Evolutionary conservation across 2,888 invertebrate species (phyloP).

Genomic region (Gonocerus acuteangulatus): DNA sequence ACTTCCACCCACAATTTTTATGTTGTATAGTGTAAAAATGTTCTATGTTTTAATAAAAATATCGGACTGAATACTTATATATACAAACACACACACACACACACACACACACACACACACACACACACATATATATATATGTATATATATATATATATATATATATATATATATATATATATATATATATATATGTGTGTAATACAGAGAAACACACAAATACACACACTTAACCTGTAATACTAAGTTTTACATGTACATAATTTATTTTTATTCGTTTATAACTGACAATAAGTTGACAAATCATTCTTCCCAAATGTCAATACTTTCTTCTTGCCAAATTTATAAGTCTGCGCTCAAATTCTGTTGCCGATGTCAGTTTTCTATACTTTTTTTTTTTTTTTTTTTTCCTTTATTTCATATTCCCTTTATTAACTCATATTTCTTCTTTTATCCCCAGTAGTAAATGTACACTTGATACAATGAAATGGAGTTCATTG

Average conservation of each 20-base stretch:
- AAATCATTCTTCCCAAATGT: conserved; percentile 27
- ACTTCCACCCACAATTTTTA: no score
- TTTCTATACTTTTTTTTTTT: background rate
- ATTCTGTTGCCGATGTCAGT: conserved; percentile 6
- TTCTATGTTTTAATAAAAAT: no score
- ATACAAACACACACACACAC: no score
- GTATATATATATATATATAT: no score
- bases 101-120: background rate
- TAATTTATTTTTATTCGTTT: conserved; percentile 9
- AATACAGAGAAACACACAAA: no score
- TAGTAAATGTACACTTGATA: conserved; percentile 12
- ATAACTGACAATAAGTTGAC: conserved; percentile 29
- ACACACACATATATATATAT: background rate
- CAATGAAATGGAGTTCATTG: background rate
- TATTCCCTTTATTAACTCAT: background rate
- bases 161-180: no score
- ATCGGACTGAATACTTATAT: no score
- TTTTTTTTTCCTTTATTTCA: background rate
- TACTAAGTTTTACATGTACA: conserved; percentile 1
- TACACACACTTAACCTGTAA: background rate
- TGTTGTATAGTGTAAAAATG: no score
- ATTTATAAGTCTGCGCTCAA: conserved; percentile 10
- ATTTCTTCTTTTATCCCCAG: background rate
- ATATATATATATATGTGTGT: no score
- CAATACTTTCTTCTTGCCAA: conserved; percentile 23